Evolutionary conservation across 2,888 invertebrate species (phyloP).

Genomic region (Heteromyza rotundicornis): DNA sequence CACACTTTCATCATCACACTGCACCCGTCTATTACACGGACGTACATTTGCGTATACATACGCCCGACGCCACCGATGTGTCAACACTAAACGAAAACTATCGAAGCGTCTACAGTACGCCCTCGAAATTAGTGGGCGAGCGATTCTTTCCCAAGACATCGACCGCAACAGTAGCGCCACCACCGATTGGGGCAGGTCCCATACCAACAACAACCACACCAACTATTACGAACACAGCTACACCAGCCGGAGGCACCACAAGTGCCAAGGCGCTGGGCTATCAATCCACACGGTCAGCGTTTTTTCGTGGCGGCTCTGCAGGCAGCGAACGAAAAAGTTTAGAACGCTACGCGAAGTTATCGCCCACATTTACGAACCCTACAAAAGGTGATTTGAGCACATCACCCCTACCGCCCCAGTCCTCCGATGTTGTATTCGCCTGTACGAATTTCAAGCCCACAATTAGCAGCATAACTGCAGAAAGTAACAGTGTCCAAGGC

Average conservation of each 20-base stretch:
- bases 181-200: conserved; percentile 34
- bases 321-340: conserved; percentile 34
- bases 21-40: conserved; percentile 59
- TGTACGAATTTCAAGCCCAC: conserved; percentile 32
- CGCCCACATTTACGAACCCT: conserved; percentile 47
- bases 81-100: conserved; percentile 58
- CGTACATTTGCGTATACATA: conserved; percentile 55
- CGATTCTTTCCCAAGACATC: conserved; percentile 54
- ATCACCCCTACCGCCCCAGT: not conserved
- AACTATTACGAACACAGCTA: not conserved
- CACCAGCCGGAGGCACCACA: conserved; percentile 13
- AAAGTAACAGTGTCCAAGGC: conserved; percentile 18
- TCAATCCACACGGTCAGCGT: conserved; percentile 22
- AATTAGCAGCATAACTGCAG: conserved; percentile 15
- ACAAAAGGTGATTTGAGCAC: conserved; percentile 48
- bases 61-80: conserved; percentile 50
- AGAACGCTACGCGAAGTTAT: conserved; percentile 47
- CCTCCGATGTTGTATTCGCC: conserved; percentile 24
- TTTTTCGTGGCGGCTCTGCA: conserved; percentile 52
- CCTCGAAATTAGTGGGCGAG: conserved; percentile 55
- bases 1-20: conserved; percentile 56
- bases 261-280: not conserved
- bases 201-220: conserved; percentile 18
- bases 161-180: conserved; percentile 47
- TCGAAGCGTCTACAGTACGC: conserved; percentile 58